A percentile compares a stretch with the other conserved stretches of the same genome.
phyloP scores from a whole-genome alignment of 1,140 invertebrate species.

The Pseudobourletiella spinata region DNA sequence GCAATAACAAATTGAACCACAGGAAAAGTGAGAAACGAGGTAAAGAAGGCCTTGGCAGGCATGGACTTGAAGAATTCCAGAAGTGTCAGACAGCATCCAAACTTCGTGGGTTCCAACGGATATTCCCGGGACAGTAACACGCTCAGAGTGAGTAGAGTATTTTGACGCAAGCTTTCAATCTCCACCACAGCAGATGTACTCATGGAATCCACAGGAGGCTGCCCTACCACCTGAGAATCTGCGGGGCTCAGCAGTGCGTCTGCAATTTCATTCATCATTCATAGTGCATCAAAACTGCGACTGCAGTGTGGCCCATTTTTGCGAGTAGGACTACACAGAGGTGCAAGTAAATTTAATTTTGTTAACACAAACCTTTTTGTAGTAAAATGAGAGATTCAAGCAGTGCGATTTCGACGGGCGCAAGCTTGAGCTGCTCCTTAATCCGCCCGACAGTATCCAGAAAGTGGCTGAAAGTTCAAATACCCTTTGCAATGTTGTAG shows the following conservation, averaged over 20 bases:
- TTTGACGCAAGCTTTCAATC: constrained; percentile 29
- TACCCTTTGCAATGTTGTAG: no score
- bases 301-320: not conserved
- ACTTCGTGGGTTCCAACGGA: constrained; percentile 35
- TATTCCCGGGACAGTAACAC: constrained; percentile 36
- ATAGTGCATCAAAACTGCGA: not conserved
- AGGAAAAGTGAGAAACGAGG: constrained; percentile 10
- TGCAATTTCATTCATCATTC: not conserved
- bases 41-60: constrained; percentile 14
- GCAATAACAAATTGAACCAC: constrained; percentile 33
- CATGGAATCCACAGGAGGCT: no score
- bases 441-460: constrained; percentile 31
- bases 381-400: constrained; percentile 49
- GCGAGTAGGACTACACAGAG: not conserved
- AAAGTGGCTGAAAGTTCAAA: constrained; percentile 6
- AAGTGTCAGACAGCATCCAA: constrained; percentile 25
- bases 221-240: not conserved
- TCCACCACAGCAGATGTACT: constrained; percentile 2
- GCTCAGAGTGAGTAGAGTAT: constrained; percentile 35
- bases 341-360: not conserved
- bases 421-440: constrained; percentile 45
- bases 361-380: constrained; percentile 2
- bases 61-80: constrained; percentile 18
- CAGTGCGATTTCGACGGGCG: constrained; percentile 50
- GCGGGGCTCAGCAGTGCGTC: not conserved